Evolutionary conservation across 2,888 invertebrate genomes (phyloP).

Genomic region (Corbicula japonica): DNA sequence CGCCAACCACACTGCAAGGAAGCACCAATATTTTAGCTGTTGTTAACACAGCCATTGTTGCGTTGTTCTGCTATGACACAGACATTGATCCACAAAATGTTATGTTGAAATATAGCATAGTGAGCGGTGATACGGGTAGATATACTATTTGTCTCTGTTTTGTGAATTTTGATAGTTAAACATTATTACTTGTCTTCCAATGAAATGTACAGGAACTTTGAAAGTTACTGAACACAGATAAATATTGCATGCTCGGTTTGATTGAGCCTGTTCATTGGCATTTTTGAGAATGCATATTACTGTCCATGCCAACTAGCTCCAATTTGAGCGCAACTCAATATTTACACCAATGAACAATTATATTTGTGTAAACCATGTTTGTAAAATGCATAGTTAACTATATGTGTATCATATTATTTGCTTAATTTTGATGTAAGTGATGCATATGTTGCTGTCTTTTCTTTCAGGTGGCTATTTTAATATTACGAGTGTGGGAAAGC

Average conservation of each 20-base stretch:
- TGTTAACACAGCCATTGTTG: neutral
- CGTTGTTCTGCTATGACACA: slow-evolving; percentile 48
- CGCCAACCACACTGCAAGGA: neutral
- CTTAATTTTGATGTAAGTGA: too few species aligned
- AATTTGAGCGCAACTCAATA: too few species aligned
- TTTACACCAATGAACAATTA: too few species aligned
- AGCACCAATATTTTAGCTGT: slow-evolving; percentile 35
- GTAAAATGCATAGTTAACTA: too few species aligned
- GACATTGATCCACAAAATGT: slow-evolving; percentile 41
- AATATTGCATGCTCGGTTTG: too few species aligned
- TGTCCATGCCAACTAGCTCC: too few species aligned
- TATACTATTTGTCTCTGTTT: neutral
- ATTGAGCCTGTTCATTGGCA: too few species aligned
- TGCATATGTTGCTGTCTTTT: neutral
- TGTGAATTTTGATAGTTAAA: neutral
- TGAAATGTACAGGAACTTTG: too few species aligned
- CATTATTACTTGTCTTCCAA: neutral
- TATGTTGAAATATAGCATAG: slow-evolving; percentile 34
- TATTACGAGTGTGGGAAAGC: slow-evolving; percentile 31
- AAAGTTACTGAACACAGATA: too few species aligned
- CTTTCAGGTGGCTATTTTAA: slow-evolving; percentile 54
- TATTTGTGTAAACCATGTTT: too few species aligned
- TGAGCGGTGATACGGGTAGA: slow-evolving; percentile 42
- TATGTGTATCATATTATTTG: too few species aligned
- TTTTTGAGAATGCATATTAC: too few species aligned